phyloP scores from a whole-genome alignment of 2,113 vertebrate species.

The Phaethornis superciliosus region DNA sequence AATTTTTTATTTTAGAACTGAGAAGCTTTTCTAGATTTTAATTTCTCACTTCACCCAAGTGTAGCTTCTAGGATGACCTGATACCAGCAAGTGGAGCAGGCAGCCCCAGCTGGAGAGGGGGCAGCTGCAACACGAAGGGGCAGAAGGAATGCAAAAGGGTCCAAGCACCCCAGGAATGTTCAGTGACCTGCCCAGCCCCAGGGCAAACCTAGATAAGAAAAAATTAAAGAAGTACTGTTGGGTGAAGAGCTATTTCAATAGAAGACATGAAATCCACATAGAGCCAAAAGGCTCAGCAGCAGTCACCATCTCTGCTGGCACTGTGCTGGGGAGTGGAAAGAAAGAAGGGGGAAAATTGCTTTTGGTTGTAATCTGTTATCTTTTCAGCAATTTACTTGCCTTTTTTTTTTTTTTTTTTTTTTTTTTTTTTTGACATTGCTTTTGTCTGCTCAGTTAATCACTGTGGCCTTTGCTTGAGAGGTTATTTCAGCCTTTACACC shows the following conservation, averaged over 20 bases:
- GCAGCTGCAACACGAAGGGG: not conserved
- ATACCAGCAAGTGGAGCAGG: not conserved
- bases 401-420: too few species aligned
- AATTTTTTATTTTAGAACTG: not conserved
- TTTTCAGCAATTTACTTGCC: not conserved
- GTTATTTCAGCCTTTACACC: not conserved
- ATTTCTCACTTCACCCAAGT: not conserved
- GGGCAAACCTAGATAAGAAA: not conserved
- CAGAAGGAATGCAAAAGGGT: not conserved
- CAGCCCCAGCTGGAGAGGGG: not conserved
- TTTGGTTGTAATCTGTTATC: not conserved
- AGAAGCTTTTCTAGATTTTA: not conserved
- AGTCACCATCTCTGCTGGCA: not conserved
- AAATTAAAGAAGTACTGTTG: not conserved
- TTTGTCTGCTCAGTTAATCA: not conserved
- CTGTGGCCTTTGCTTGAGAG: not conserved
- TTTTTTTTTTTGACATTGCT: not conserved
- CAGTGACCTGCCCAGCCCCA: not conserved
- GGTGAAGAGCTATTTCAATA: not conserved
- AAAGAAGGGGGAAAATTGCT: not conserved
- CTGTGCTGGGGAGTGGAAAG: rapidly evolving
- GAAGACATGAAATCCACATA: not conserved
- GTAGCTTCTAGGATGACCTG: not conserved
- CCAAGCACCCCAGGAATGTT: not conserved
- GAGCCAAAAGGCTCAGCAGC: not conserved